These are phyloP conservation scores for Peromyscus nudipes DNA, from an alignment of 2,797 vertebrate genomes.

Conservation along the genomic window DNA sequence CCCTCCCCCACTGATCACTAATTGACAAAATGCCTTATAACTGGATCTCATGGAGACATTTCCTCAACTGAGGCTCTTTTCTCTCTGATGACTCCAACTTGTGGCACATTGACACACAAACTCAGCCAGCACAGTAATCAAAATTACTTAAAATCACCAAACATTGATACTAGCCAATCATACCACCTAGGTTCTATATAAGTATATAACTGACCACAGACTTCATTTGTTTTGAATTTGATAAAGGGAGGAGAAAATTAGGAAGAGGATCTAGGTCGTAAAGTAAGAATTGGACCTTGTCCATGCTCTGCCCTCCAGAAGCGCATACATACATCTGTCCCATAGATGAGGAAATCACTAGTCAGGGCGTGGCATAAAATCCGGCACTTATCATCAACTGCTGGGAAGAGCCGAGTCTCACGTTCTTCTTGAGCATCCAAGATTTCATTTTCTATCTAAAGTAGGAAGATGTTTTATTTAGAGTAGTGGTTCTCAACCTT, in stretches of 20 bases:
- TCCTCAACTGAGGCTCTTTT: background rate
- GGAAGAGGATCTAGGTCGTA: background rate
- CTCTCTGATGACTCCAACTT: background rate
- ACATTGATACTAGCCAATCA: conserved; percentile 1
- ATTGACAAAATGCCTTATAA: background rate
- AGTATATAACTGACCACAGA: background rate
- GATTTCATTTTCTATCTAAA: conserved; percentile 95
- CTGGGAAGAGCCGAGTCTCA: conserved; percentile 96
- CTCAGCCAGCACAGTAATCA: background rate
- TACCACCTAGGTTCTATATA: background rate
- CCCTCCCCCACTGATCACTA: background rate
- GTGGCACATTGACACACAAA: background rate
- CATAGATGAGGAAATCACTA: conserved; percentile 96
- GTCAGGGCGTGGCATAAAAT: conserved; percentile 96
- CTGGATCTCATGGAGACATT: background rate
- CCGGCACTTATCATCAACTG: conserved; percentile 92
- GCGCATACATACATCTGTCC: conserved; percentile 93
- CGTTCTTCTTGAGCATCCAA: conserved; percentile 93
- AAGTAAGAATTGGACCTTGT: conserved; percentile 12
- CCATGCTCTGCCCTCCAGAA: background rate
- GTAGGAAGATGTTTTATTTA: conserved; percentile 60
- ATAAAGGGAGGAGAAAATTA: background rate
- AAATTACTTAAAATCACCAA: conserved; percentile 47
- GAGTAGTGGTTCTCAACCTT: background rate
- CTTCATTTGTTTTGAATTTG: background rate